phyloP scores from a whole-genome alignment of 2,797 vertebrate species.

The Siniperca obscura region DNA sequence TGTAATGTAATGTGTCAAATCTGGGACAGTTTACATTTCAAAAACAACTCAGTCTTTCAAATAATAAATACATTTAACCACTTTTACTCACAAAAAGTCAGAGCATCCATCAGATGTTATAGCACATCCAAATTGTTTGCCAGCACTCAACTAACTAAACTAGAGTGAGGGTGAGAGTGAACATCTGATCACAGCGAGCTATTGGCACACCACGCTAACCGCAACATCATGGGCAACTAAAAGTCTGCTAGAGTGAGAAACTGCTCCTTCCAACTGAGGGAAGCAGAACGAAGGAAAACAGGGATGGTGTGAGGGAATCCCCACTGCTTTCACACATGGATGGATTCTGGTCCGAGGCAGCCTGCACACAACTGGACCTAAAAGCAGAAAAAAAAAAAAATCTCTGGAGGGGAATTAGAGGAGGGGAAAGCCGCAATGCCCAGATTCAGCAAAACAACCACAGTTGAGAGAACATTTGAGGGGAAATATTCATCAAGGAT shows the following conservation, averaged over 20 bases:
- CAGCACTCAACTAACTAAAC: constrained; percentile 9
- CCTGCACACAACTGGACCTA: constrained; percentile 16
- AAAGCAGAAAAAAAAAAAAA: constrained; percentile 13
- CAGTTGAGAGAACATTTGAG: constrained; percentile 44
- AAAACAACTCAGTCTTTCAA: background rate
- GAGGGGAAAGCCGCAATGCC: constrained; percentile 38
- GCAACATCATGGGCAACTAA: constrained; percentile 34
- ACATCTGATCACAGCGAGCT: constrained; percentile 38
- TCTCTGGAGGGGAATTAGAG: constrained; percentile 10
- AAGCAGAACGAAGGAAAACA: constrained; percentile 24
- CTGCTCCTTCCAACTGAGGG: constrained; percentile 1
- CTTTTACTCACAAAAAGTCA: background rate
- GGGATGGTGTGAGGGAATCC: constrained; percentile 57
- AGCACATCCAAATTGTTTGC: background rate
- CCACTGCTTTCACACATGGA: constrained; percentile 46
- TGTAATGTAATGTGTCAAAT: background rate
- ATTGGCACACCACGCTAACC: constrained; percentile 29
- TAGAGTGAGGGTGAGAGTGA: constrained; percentile 25
- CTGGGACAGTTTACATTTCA: constrained; percentile 5
- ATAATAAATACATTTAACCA: background rate
- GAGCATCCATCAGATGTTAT: background rate
- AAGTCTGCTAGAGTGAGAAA: constrained; percentile 28
- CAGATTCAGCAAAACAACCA: constrained; percentile 46
- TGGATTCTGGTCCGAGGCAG: constrained; percentile 21
- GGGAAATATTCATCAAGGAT: constrained; percentile 30